Evolutionary conservation across 2,797 vertebrate genomes (phyloP).

Genomic region (Chelmon rostratus): DNA sequence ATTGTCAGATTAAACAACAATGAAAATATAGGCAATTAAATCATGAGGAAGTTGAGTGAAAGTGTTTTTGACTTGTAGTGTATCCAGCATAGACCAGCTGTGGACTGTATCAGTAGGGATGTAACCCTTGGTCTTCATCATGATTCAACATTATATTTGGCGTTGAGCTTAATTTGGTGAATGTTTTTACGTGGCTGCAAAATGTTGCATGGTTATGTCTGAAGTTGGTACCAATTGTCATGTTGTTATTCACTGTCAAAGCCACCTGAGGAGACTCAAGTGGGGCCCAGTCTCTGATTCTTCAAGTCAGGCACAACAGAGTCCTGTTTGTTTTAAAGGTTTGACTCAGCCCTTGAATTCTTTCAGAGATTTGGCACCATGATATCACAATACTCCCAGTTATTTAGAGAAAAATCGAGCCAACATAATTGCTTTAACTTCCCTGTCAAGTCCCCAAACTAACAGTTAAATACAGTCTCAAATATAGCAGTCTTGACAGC

Average conservation of each 20-base stretch:
- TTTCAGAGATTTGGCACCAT: slow-evolving; percentile 33
- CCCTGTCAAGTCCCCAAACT: background rate
- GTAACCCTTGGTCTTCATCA: background rate
- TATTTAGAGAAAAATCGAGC: slow-evolving; percentile 31
- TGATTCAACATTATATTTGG: slow-evolving; percentile 3
- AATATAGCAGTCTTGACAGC: background rate
- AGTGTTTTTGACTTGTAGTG: background rate
- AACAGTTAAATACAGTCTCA: slow-evolving; percentile 18
- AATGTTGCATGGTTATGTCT: slow-evolving; percentile 14
- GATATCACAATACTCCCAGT: slow-evolving; percentile 24
- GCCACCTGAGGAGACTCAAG: slow-evolving; percentile 24
- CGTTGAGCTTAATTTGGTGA: background rate
- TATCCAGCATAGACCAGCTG: background rate
- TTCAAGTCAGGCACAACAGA: slow-evolving; percentile 46
- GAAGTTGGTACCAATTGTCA: background rate
- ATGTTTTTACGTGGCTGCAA: background rate
- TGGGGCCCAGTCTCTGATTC: background rate
- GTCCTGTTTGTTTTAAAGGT: slow-evolving; percentile 57
- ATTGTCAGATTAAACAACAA: no score
- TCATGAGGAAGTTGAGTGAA: background rate
- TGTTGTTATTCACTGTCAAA: slow-evolving; percentile 26
- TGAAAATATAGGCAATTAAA: background rate
- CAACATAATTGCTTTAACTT: background rate
- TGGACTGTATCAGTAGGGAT: background rate
- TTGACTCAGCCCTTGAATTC: slow-evolving; percentile 41